These are phyloP conservation scores for Crocuta crocuta DNA, from an alignment of 2,113 vertebrate genomes.

Conservation along the genomic window DNA sequence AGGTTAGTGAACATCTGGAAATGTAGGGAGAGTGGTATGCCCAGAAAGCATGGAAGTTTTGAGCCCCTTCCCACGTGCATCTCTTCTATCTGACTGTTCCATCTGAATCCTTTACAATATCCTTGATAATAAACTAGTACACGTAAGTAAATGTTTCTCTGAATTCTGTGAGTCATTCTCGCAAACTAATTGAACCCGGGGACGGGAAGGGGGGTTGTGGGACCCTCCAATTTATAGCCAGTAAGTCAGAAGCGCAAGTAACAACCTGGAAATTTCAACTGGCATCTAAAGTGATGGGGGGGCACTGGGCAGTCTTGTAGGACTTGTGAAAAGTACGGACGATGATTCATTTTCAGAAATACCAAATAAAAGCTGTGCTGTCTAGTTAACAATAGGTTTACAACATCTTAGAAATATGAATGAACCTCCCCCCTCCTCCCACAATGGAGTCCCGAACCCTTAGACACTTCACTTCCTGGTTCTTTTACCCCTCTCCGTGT, in stretches of 20 bases:
- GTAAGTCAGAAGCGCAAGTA: neutral
- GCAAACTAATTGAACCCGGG: neutral
- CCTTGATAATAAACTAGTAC: neutral
- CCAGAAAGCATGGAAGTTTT: neutral
- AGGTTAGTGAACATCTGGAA: neutral
- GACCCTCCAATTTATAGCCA: neutral
- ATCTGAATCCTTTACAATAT: neutral
- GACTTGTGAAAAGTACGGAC: no score
- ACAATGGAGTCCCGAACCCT: no score
- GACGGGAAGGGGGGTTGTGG: no score
- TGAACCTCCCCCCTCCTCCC: no score
- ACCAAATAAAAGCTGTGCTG: no score
- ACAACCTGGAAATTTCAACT: neutral
- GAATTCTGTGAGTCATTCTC: neutral
- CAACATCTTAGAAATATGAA: no score
- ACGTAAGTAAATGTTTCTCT: neutral
- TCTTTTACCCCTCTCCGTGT: no score
- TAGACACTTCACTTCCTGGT: no score
- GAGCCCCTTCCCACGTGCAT: neutral
- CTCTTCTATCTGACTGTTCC: neutral
- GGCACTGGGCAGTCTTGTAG: neutral
- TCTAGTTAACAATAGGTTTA: no score
- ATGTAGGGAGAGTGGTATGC: neutral
- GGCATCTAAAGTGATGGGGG: neutral
- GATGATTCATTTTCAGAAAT: no score